Evolutionary conservation across 2,113 vertebrate species (phyloP).

Genomic region (Xiphophorus couchianus): DNA sequence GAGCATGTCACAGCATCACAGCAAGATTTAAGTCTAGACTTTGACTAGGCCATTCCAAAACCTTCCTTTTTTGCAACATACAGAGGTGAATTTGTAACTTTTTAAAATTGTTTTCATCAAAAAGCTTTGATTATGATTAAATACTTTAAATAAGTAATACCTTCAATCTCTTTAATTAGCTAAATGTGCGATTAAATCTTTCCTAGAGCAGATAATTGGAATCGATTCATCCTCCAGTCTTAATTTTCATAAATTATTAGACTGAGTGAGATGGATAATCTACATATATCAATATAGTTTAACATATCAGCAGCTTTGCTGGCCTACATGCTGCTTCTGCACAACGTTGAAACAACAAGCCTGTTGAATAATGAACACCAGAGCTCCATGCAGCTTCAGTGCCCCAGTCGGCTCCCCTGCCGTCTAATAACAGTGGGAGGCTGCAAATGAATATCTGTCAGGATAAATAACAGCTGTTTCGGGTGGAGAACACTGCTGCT

Average conservation of each 20-base stretch:
- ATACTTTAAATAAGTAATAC: too few species aligned
- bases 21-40: too few species aligned
- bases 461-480: neutral
- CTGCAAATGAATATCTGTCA: neutral
- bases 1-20: too few species aligned
- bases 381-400: too few species aligned
- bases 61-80: neutral
- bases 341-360: neutral
- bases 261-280: neutral
- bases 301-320: neutral
- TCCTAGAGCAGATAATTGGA: too few species aligned
- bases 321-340: neutral
- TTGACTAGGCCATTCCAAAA: neutral
- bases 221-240: neutral
- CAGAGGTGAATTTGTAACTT: neutral
- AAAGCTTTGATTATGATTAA: neutral
- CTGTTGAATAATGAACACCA: too few species aligned
- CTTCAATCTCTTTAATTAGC: too few species aligned
- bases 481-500: neutral
- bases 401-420: neutral
- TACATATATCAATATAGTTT: too few species aligned
- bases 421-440: neutral
- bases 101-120: too few species aligned
- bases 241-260: neutral
- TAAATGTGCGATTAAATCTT: too few species aligned